phyloP scores from a whole-genome alignment of 2,888 invertebrate species.

The Cyrtodaria siliqua region DNA sequence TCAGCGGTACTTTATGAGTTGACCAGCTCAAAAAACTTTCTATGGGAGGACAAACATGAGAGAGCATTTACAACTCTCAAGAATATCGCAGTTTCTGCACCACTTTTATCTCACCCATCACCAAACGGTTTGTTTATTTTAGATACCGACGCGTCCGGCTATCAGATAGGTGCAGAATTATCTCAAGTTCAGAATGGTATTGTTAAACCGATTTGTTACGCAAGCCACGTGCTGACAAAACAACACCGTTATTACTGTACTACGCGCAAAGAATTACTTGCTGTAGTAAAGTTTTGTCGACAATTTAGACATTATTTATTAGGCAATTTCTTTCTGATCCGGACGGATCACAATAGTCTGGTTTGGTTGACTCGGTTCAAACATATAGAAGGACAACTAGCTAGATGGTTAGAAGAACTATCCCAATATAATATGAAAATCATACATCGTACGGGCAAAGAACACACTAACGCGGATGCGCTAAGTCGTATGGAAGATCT shows the following conservation, averaged over 20 bases:
- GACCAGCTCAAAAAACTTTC: too few relatives aligned
- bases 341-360: constrained; percentile 7
- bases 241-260: too few relatives aligned
- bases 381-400: constrained; percentile 9
- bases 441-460: neutral
- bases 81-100: too few relatives aligned
- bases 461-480: neutral
- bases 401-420: constrained; percentile 15
- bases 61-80: too few relatives aligned
- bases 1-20: too few relatives aligned
- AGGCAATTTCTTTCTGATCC: neutral
- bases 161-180: too few relatives aligned
- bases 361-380: constrained; percentile 15
- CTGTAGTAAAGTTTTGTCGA: constrained; percentile 1
- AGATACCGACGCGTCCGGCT: too few relatives aligned
- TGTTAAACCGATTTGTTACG: neutral
- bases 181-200: neutral
- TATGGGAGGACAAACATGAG: too few relatives aligned
- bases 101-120: too few relatives aligned
- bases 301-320: neutral
- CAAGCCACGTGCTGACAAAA: too few relatives aligned
- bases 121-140: too few relatives aligned
- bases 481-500: neutral
- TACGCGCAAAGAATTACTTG: neutral
- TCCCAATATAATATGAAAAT: constrained; percentile 6